phyloP scores from a whole-genome alignment of 2,888 invertebrate genomes.

The Stegophylla sp. region DNA sequence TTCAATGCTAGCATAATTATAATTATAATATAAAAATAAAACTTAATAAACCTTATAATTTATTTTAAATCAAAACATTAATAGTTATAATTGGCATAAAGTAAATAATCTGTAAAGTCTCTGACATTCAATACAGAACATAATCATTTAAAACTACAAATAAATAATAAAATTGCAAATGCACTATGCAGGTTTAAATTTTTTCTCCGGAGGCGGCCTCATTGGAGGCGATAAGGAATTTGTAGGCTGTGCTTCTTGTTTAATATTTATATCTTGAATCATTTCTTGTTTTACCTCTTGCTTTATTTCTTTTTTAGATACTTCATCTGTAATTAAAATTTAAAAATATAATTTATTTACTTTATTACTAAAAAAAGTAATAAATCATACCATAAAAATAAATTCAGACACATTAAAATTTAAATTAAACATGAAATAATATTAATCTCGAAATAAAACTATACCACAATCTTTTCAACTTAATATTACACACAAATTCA shows the following conservation, averaged over 20 bases:
- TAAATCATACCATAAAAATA: neutral
- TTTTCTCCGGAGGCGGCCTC: conserved; percentile 89
- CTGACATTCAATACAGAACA: neutral
- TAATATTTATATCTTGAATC: conserved; percentile 60
- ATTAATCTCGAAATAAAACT: neutral
- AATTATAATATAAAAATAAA: neutral
- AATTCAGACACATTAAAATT: too few species aligned
- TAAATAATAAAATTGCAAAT: neutral
- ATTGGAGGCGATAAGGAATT: conserved; percentile 66
- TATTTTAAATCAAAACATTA: neutral
- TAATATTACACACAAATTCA: too few species aligned
- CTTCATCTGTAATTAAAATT: conserved; percentile 42
- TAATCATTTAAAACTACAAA: neutral
- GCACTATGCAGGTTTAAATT: conserved; percentile 69
- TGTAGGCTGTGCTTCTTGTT: conserved; percentile 59
- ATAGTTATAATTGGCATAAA: conserved; percentile 1
- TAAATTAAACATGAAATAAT: neutral
- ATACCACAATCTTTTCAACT: too few species aligned
- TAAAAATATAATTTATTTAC: neutral
- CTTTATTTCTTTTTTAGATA: conserved; percentile 71
- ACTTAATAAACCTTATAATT: neutral
- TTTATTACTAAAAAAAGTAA: neutral
- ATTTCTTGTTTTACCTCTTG: conserved; percentile 69
- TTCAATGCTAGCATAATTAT: neutral
- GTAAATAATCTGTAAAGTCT: neutral